Percentiles rank a stretch among this genome's conserved stretches.
These are phyloP conservation scores for Dasysyrphus albostriatus DNA, from an alignment of 2,888 invertebrate genomes.

Conservation along the genomic window DNA sequence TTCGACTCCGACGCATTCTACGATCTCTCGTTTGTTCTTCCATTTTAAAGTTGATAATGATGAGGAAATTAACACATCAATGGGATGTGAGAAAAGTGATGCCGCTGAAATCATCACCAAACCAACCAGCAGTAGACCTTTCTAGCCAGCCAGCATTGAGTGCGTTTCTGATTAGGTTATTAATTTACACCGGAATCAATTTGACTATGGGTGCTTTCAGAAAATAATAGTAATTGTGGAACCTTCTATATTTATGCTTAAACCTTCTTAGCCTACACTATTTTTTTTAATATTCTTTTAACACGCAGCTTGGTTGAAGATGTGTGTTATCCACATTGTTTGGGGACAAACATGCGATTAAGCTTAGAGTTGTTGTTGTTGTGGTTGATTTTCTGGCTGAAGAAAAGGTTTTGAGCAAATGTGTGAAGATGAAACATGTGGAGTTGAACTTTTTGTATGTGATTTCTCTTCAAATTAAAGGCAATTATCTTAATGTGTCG, in stretches of 20 bases:
- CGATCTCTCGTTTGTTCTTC: conserved; percentile 36
- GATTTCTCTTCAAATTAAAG: conserved; percentile 48
- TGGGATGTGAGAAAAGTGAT: conserved; percentile 35
- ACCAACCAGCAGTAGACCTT: neutral
- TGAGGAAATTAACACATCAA: conserved; percentile 69
- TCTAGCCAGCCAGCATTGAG: neutral
- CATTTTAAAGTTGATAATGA: conserved; percentile 49
- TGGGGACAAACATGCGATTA: conserved; percentile 17
- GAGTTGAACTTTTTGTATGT: conserved; percentile 41
- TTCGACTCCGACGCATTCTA: conserved; percentile 47
- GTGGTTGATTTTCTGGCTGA: neutral
- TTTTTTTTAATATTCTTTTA: conserved; percentile 10
- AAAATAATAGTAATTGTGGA: conserved; percentile 5
- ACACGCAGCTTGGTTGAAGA: conserved; percentile 21
- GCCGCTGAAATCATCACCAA: neutral
- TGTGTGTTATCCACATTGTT: conserved; percentile 9
- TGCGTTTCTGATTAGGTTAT: conserved; percentile 54
- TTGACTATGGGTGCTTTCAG: neutral
- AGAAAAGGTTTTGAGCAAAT: neutral
- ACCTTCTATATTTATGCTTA: conserved; percentile 40
- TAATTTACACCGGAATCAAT: conserved; percentile 62
- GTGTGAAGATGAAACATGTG: conserved; percentile 21
- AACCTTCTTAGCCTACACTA: conserved; percentile 11
- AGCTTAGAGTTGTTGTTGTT: neutral
- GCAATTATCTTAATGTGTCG: conserved; percentile 54